phyloP scores from a whole-genome alignment of 1,140 invertebrate species.

The Lepidurus arcticus region DNA sequence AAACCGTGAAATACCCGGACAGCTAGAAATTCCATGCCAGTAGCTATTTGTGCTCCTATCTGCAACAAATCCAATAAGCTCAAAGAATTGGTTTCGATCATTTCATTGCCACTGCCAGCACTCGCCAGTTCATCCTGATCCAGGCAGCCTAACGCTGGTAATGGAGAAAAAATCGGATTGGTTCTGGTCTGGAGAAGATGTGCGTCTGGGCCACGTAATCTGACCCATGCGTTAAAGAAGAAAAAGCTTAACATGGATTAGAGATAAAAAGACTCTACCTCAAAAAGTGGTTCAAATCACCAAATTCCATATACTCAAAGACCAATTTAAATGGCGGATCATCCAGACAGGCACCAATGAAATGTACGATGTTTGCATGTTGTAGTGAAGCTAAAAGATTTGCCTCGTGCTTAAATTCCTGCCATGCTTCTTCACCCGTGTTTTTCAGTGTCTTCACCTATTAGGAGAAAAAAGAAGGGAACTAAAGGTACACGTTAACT shows the following conservation, averaged over 20 bases:
- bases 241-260: neutral
- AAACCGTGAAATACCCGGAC: neutral
- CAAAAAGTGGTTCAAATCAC: constrained; percentile 56
- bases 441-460: constrained; percentile 29
- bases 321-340: constrained; percentile 70
- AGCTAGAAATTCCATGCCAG: constrained; percentile 68
- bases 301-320: constrained; percentile 86
- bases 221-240: constrained; percentile 7
- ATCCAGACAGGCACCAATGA: constrained; percentile 29
- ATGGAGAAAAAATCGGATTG: constrained; percentile 6
- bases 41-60: constrained; percentile 75
- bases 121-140: neutral
- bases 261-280: neutral
- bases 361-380: constrained; percentile 28
- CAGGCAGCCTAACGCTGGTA: neutral
- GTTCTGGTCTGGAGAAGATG: constrained; percentile 27
- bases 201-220: constrained; percentile 26
- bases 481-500: neutral
- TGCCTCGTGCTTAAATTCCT: constrained; percentile 27
- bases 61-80: constrained; percentile 63
- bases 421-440: neutral
- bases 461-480: neutral
- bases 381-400: neutral
- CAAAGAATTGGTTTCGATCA: neutral
- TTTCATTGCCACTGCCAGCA: neutral